Percentiles rank a stretch among this genome's conserved stretches.
phyloP scores from a whole-genome alignment of 2,797 vertebrate genomes.

The Columba guinea region DNA sequence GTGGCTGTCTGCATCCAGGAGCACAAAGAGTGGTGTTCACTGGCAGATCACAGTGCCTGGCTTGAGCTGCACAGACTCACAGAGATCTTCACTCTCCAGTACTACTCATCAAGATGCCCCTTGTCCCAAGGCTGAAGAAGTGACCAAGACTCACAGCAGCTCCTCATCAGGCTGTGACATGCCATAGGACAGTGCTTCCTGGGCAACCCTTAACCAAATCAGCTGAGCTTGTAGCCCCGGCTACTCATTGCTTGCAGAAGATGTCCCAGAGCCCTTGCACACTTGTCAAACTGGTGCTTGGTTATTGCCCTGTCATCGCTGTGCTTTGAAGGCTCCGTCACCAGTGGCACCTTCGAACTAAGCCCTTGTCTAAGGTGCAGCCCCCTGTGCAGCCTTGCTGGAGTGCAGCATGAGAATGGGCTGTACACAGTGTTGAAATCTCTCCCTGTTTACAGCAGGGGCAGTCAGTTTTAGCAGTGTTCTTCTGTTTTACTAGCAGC shows the following conservation, averaged over 20 bases:
- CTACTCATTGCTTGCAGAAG: background rate
- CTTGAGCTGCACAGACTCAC: background rate
- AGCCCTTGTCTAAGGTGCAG: background rate
- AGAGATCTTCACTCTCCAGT: background rate
- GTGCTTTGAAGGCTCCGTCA: background rate
- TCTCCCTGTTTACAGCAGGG: background rate
- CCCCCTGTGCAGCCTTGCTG: background rate
- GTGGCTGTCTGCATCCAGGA: background rate
- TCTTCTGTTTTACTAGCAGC: constrained; percentile 6
- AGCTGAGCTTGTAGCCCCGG: background rate
- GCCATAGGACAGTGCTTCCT: fast-evolving
- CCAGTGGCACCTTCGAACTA: background rate
- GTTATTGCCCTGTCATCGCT: background rate
- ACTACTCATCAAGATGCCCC: background rate
- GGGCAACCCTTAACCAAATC: background rate
- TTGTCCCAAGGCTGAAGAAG: background rate
- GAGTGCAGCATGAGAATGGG: background rate
- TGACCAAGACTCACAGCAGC: fast-evolving
- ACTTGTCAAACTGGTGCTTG: background rate
- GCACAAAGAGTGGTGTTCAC: too few species aligned
- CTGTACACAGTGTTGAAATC: background rate
- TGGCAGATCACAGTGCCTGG: background rate
- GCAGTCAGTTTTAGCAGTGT: background rate
- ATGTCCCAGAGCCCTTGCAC: fast-evolving
- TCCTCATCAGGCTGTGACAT: background rate